Conservation (phyloP, 2,797 vertebrate genomes). For the Leuciscus waleckii region DNA sequence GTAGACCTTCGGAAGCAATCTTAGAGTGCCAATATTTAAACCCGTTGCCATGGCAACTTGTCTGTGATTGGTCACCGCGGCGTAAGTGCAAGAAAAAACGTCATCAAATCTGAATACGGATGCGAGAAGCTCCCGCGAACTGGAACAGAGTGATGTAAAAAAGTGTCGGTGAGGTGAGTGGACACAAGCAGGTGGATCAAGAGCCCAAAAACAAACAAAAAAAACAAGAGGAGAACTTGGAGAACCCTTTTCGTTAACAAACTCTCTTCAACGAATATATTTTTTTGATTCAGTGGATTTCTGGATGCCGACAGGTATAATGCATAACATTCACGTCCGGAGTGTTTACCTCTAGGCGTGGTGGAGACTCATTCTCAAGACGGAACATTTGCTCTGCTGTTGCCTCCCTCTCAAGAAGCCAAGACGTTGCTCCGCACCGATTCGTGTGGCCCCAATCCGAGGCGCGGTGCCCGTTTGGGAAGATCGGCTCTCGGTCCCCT, state of each 20-base stretch:
- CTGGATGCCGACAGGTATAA: conserved; percentile 52
- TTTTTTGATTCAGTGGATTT: conserved; percentile 41
- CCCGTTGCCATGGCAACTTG: conserved; percentile 88
- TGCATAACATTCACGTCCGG: conserved; percentile 38
- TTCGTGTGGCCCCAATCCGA: conserved; percentile 74
- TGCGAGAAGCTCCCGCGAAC: conserved; percentile 87
- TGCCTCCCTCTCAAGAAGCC: conserved; percentile 66
- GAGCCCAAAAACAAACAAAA: conserved; percentile 68
- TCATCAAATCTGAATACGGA: conserved; percentile 94
- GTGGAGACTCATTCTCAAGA: conserved; percentile 55
- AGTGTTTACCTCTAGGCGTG: conserved; percentile 47
- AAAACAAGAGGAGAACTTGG: conserved; percentile 76
- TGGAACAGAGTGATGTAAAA: conserved; percentile 87
- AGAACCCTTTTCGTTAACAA: conserved; percentile 34
- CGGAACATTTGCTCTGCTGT: conserved; percentile 59
- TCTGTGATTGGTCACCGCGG: conserved; percentile 82
- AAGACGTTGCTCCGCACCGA: conserved; percentile 81
- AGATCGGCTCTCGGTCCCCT: conserved; percentile 76
- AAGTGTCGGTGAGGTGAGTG: conserved; percentile 85
- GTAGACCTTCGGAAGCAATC: conserved; percentile 69
- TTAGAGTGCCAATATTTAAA: conserved; percentile 91
- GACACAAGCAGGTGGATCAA: conserved; percentile 68
- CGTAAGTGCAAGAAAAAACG: conserved; percentile 80
- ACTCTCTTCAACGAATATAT: conserved; percentile 14
- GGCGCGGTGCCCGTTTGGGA: conserved; percentile 76